Evolutionary conservation across 2,888 invertebrate species (phyloP).

Genomic region (Orchesellides sinensis): DNA sequence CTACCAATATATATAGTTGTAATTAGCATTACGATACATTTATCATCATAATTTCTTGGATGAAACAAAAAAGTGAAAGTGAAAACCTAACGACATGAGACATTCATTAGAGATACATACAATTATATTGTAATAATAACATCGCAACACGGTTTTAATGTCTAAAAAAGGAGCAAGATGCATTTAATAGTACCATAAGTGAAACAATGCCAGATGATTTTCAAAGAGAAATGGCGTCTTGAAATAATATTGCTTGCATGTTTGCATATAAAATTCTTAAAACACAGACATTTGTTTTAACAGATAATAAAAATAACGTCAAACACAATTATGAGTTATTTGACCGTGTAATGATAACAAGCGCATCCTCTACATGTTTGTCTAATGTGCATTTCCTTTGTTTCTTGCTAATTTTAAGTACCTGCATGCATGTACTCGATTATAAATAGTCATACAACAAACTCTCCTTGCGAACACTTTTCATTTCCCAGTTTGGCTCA

Average conservation of each 20-base stretch:
- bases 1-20: neutral
- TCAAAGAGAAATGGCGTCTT: no score
- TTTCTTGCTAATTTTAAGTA: neutral
- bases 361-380: neutral
- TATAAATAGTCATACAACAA: no score
- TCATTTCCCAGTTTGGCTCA: constrained; percentile 15
- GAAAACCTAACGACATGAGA: neutral
- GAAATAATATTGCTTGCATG: neutral
- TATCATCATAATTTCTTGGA: constrained; percentile 29
- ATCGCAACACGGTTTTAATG: neutral
- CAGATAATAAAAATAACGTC: no score
- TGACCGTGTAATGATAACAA: neutral
- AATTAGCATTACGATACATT: constrained; percentile 39
- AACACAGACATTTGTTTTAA: no score
- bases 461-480: constrained; percentile 38
- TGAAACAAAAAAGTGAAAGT: constrained; percentile 7
- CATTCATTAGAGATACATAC: neutral
- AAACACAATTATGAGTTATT: no score
- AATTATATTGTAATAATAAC: no score
- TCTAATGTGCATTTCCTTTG: constrained; percentile 15
- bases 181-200: no score
- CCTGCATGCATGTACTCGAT: neutral
- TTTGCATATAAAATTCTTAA: neutral
- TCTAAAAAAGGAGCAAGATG: neutral
- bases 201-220: neutral